These are phyloP conservation scores for Acronicta alni DNA, from an alignment of 2,888 invertebrate species.

Conservation along the genomic window DNA sequence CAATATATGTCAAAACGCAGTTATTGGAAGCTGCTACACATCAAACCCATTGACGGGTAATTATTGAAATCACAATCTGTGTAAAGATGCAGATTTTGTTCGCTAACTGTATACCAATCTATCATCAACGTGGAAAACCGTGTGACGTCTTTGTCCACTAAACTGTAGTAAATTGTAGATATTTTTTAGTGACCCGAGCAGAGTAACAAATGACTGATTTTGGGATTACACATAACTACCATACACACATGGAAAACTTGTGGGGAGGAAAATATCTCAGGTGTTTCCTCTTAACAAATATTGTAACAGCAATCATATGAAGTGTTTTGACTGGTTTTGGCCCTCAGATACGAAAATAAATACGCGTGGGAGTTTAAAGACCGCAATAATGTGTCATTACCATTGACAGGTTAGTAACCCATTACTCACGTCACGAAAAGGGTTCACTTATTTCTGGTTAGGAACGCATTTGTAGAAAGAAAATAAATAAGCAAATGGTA, in stretches of 20 bases:
- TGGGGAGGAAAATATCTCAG: slow-evolving; percentile 1
- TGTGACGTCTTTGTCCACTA: slow-evolving; percentile 43
- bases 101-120: slow-evolving; percentile 36
- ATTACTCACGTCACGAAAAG: slow-evolving; percentile 17
- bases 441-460: slow-evolving; percentile 4
- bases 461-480: no score
- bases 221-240: no score
- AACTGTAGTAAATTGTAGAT: no score
- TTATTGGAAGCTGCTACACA: no score
- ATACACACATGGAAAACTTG: slow-evolving; percentile 11
- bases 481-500: no score
- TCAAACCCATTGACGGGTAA: no score
- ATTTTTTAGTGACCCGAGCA: no score
- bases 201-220: slow-evolving; percentile 7
- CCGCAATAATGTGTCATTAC: slow-evolving; percentile 9
- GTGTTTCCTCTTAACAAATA: slow-evolving; percentile 2
- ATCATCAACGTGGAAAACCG: slow-evolving; percentile 28
- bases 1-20: no score
- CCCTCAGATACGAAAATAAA: slow-evolving; percentile 15
- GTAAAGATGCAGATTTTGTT: no score
- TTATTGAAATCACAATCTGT: no score
- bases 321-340: slow-evolving; percentile 8
- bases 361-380: slow-evolving; percentile 16
- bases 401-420: slow-evolving; percentile 17
- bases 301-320: not conserved